Evolutionary conservation across 2,797 vertebrate genomes (phyloP).

Genomic region (Margarornis squamiger): DNA sequence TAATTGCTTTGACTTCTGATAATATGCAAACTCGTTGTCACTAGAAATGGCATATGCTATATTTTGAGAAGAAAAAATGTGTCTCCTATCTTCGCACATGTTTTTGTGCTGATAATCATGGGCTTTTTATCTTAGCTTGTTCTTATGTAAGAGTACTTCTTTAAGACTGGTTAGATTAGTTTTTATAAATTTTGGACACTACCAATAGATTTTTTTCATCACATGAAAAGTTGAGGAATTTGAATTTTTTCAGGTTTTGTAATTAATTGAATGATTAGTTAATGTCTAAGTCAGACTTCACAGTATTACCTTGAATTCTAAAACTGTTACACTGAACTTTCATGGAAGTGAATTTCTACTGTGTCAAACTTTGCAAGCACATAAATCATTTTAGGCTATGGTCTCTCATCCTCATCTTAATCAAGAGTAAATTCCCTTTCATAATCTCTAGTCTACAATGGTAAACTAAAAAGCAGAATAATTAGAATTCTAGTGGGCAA

Average conservation of each 20-base stretch:
- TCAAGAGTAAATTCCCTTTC: constrained; percentile 20
- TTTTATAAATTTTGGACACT: constrained; percentile 47
- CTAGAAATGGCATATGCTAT: not conserved
- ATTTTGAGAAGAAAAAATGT: not conserved
- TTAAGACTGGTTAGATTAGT: not conserved
- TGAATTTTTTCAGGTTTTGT: not conserved
- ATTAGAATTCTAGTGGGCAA: constrained; percentile 7
- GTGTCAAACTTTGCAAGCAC: not conserved
- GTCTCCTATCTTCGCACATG: not conserved
- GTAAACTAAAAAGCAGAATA: constrained; percentile 26
- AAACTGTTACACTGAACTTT: not conserved
- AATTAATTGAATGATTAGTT: not conserved
- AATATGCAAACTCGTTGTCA: not conserved
- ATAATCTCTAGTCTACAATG: not conserved
- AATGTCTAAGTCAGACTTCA: not conserved
- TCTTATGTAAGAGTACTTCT: not conserved
- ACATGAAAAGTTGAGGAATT: not conserved
- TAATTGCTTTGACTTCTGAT: constrained; percentile 8
- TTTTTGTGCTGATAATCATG: not conserved
- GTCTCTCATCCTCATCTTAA: constrained; percentile 26
- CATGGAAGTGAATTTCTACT: not conserved
- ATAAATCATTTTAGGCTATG: not conserved
- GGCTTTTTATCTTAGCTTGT: constrained; percentile 10
- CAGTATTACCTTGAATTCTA: not conserved
- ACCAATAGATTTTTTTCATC: constrained; percentile 3